phyloP scores from a whole-genome alignment of 35 echinoderm and acorn worm species.

The Hemicentrotus pulcherrimus region DNA sequence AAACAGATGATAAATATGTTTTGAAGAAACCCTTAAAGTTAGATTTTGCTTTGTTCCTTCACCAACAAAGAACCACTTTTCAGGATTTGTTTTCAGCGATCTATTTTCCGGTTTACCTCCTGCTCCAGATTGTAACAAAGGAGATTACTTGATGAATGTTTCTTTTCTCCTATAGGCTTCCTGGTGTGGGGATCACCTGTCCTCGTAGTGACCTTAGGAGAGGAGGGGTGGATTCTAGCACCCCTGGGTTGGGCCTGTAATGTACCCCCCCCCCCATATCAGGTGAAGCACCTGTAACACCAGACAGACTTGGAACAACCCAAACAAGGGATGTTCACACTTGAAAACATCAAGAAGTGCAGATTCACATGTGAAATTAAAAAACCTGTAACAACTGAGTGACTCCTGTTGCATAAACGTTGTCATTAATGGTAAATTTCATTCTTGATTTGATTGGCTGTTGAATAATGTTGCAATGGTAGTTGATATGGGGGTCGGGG shows the following conservation, averaged over 20 bases:
- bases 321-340: not conserved
- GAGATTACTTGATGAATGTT: constrained; percentile 12
- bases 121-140: not conserved
- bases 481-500: too few species aligned
- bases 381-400: too few species aligned
- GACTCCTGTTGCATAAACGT: too few species aligned
- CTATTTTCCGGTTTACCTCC: not conserved
- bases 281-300: constrained; percentile 9
- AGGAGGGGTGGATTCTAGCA: not conserved
- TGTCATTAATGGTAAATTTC: too few species aligned
- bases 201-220: not conserved
- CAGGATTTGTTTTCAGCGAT: not conserved
- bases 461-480: too few species aligned
- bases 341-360: not conserved
- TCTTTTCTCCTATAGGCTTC: not conserved
- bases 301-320: not conserved
- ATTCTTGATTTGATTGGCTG: too few species aligned
- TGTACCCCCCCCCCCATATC: not conserved
- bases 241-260: not conserved
- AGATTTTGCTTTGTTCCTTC: not conserved
- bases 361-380: not conserved
- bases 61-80: not conserved
- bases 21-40: not conserved
- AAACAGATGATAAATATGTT: not conserved
- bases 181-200: not conserved